A percentile compares a stretch with the other conserved stretches of the same genome.
phyloP scores from a whole-genome alignment of 2,113 vertebrate genomes.

The Xenopus tropicalis region DNA sequence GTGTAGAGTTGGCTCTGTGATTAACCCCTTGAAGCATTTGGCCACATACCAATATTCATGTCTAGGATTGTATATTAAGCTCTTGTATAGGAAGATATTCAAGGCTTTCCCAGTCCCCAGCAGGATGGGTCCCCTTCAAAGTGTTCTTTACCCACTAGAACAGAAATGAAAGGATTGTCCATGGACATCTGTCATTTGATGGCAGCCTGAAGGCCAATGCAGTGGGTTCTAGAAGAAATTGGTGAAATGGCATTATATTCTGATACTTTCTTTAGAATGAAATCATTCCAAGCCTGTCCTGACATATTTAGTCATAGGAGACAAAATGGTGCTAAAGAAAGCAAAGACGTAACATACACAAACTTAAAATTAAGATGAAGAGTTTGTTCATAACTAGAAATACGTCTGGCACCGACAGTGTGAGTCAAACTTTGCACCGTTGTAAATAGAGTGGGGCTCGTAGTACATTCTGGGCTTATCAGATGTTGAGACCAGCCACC shows the following conservation, averaged over 20 bases:
- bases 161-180: background rate
- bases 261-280: background rate
- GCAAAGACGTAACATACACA: background rate
- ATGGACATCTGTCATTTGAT: background rate
- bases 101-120: too few relatives aligned
- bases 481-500: background rate
- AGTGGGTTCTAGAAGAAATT: background rate
- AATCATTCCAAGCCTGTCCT: background rate
- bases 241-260: too few relatives aligned
- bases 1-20: too few relatives aligned
- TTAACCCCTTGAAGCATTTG: too few relatives aligned
- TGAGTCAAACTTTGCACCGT: slow-evolving; percentile 22
- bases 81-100: too few relatives aligned
- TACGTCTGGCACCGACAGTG: slow-evolving; percentile 19
- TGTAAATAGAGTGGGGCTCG: slow-evolving; percentile 2
- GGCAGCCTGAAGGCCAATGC: too few relatives aligned
- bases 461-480: background rate
- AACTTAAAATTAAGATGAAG: slow-evolving; percentile 5
- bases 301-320: background rate
- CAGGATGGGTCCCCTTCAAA: background rate
- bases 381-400: background rate
- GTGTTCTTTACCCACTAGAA: background rate
- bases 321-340: background rate
- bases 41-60: too few relatives aligned
- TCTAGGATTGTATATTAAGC: too few relatives aligned